These are phyloP conservation scores for Sebastes vulpes DNA, from an alignment of 2,797 vertebrate species.

Conservation along the genomic window DNA sequence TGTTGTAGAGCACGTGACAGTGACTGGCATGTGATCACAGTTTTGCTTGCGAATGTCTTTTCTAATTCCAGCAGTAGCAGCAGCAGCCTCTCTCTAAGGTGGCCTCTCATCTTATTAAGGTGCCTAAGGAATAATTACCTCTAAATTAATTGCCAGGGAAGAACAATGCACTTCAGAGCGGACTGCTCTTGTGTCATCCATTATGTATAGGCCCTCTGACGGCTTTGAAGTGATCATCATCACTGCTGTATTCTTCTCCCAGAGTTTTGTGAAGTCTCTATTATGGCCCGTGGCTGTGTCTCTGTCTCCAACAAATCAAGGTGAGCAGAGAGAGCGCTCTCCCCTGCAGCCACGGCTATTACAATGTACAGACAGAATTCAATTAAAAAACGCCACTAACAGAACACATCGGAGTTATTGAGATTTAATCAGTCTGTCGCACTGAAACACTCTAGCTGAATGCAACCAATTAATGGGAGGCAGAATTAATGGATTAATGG, in stretches of 20 bases:
- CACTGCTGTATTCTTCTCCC: conserved; percentile 56
- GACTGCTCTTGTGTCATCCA: conserved; percentile 67
- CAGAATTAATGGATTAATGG: conserved; percentile 64
- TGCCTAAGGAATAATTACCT: conserved; percentile 74
- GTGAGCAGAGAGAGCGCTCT: conserved; percentile 44
- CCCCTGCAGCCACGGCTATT: conserved; percentile 29
- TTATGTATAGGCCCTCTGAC: conserved; percentile 68
- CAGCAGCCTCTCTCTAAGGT: conserved; percentile 35
- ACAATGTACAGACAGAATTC: conserved; percentile 57
- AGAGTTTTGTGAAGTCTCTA: conserved; percentile 69
- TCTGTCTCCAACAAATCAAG: conserved; percentile 69
- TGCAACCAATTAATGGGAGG: conserved; percentile 58
- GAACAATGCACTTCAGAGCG: conserved; percentile 69
- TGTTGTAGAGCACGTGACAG: not conserved
- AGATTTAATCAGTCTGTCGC: conserved; percentile 62
- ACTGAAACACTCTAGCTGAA: conserved; percentile 47
- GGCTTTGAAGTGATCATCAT: conserved; percentile 75
- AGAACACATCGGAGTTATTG: conserved; percentile 40
- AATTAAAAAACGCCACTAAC: conserved; percentile 65
- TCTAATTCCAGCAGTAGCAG: conserved; percentile 38
- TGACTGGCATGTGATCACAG: conserved; percentile 20
- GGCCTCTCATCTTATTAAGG: conserved; percentile 56
- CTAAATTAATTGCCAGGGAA: conserved; percentile 76
- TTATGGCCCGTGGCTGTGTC: conserved; percentile 69
- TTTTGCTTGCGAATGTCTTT: conserved; percentile 29